Evolutionary conservation across 2,888 invertebrate species (phyloP).

Genomic region (Leucoma salicis): DNA sequence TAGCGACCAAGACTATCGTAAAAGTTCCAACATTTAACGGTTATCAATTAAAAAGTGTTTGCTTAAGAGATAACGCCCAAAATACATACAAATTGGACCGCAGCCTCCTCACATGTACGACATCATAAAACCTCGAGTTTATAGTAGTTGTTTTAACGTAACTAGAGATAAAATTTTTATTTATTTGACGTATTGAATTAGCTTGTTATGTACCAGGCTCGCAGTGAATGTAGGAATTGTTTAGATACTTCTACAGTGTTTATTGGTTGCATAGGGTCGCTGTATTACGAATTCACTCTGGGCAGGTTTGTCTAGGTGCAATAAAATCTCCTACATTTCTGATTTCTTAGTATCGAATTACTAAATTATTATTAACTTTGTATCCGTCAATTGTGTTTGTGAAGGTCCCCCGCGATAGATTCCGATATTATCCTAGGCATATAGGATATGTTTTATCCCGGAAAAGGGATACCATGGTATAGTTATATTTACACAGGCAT

Average conservation of each 20-base stretch:
- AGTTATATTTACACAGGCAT: no score
- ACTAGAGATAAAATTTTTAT: constrained; percentile 56
- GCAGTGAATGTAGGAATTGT: constrained; percentile 25
- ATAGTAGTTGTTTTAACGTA: constrained; percentile 50
- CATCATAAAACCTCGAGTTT: constrained; percentile 45
- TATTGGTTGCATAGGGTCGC: constrained; percentile 11
- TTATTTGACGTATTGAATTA: constrained; percentile 43
- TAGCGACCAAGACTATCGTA: constrained; percentile 17
- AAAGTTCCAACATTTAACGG: constrained; percentile 23
- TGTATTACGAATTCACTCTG: constrained; percentile 6
- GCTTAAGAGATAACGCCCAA: constrained; percentile 25
- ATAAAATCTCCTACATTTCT: no score
- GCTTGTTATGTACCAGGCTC: constrained; percentile 26
- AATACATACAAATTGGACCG: constrained; percentile 22
- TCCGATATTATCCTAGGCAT: no score
- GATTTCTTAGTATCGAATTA: no score
- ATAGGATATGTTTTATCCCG: no score
- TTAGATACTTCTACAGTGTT: constrained; percentile 19
- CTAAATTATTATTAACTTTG: no score
- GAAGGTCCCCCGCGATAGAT: no score
- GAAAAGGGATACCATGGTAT: no score
- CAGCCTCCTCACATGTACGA: constrained; percentile 32
- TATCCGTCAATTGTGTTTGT: no score
- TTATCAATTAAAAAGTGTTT: constrained; percentile 28
- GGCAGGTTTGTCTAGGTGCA: constrained; percentile 3